Evolutionary conservation across 2,113 vertebrate species (phyloP), one percentile per base, ranked within the genome.

Genomic region (Talpa occidentalis): DNA sequence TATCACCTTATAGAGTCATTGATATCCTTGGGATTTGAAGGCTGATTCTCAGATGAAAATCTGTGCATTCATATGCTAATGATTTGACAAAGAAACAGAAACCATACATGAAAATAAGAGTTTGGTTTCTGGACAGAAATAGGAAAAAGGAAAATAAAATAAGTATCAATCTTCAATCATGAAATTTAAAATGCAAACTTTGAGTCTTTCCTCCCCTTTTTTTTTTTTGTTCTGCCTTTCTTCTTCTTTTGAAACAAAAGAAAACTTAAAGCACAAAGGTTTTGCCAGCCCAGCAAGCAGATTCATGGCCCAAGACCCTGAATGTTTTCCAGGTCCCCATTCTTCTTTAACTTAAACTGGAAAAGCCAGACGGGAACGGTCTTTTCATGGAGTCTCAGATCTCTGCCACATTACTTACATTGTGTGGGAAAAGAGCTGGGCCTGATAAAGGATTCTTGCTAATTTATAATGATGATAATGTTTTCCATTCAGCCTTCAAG

Each of bases 211-310:
- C 44, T 95, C 21, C 52, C 40, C 66, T n/a, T 59, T 3, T 24
- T 35, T 6, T 47, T 69, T n/a, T 59, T 3, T 24, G 32, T 6
- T 47, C 32, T 89, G 44, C 30, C 93, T 95, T 91, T 96, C 19
- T 91, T 96, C 19, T 96, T 67, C 32, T 83, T 52, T 87, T n/a
- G 60, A 88, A 87, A 37, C 80, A 87, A 96, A 84, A 22, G n/a
- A 84, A 95, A 93, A 94, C 12, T n/a, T 60, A 72, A 74, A 91
- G n/a, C 21, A 94, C 83, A 95, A 93, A 96, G 79, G 5, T 94
- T 93, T 93, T 28, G 37, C 24, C 22, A 59, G 47, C n/a, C 42
- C 79, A 89, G 64, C 52, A 72, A 92, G 83, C 69, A 95, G 91
- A 93, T 80, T 72, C 69, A 26, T 5, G 6, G 42, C 81, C 76